phyloP scores from a whole-genome alignment of 2,797 vertebrate species.

The Nannoperca obscura region DNA sequence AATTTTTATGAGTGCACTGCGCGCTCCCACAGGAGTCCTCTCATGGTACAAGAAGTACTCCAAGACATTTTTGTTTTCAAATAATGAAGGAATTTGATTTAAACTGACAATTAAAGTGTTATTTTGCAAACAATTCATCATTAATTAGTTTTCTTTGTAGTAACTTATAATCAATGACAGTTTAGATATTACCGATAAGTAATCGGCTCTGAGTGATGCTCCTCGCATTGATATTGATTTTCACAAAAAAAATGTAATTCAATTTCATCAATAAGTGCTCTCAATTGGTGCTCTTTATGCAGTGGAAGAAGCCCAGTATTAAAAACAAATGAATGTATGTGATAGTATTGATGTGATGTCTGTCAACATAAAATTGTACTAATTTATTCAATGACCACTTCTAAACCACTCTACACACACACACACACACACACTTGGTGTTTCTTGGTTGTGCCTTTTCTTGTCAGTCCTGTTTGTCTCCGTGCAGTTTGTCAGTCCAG shows the following conservation, averaged over 20 bases:
- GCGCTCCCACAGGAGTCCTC: neutral
- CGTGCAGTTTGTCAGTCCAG: neutral
- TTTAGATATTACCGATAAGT: slow-evolving; percentile 2
- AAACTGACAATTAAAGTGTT: neutral
- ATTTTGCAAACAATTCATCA: slow-evolving; percentile 3
- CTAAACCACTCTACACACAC: neutral
- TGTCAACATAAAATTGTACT: slow-evolving; percentile 6
- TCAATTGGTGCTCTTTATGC: neutral
- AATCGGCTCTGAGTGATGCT: slow-evolving; percentile 27
- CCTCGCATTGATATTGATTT: slow-evolving; percentile 12
- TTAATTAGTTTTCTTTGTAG: neutral
- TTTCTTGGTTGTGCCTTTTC: slow-evolving; percentile 1
- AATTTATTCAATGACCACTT: slow-evolving; percentile 11
- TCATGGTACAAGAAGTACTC: neutral
- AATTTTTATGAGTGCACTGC: neutral
- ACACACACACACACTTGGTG: neutral
- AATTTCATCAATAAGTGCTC: slow-evolving; percentile 16
- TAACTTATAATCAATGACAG: neutral
- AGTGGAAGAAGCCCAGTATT: neutral
- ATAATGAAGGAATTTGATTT: neutral
- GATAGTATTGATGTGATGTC: slow-evolving; percentile 5
- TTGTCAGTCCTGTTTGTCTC: neutral
- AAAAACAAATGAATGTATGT: slow-evolving; percentile 4
- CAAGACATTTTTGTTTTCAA: neutral
- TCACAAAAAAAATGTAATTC: slow-evolving; percentile 11